phyloP scores from a whole-genome alignment of 2,113 vertebrate species.

The Chaetorhynchus papuensis region DNA sequence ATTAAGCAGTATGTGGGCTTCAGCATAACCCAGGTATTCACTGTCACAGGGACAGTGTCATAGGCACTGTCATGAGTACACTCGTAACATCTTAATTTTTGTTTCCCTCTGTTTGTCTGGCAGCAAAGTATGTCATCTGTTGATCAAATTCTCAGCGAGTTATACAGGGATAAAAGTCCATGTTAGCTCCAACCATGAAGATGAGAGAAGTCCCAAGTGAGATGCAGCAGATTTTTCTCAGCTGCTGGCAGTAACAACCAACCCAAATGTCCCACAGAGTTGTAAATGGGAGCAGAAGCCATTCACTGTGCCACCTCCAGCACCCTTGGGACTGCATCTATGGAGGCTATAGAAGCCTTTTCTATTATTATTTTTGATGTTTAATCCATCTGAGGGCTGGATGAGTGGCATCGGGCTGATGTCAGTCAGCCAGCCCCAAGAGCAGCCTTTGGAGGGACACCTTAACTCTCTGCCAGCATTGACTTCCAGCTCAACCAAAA shows the following conservation, averaged over 20 bases:
- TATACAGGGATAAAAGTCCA: not conserved
- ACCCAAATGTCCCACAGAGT: not conserved
- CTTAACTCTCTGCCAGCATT: not conserved
- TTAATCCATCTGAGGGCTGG: not conserved
- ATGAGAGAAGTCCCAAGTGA: not conserved
- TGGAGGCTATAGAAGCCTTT: not conserved
- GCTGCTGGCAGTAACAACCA: not conserved
- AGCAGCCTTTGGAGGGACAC: not conserved
- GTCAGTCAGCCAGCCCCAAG: accelerated
- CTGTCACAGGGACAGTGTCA: not conserved
- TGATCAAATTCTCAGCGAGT: not conserved
- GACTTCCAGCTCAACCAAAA: not conserved
- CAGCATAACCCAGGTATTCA: not conserved
- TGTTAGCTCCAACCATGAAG: not conserved
- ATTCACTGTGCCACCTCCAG: not conserved
- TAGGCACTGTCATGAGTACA: not conserved
- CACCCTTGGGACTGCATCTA: not conserved
- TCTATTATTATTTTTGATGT: not conserved
- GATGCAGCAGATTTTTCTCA: not conserved
- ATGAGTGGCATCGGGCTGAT: accelerated
- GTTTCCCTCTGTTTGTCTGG: not conserved
- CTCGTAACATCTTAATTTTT: not conserved
- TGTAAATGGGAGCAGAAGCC: not conserved
- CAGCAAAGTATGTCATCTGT: not conserved
- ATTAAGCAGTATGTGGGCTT: not conserved